Evolutionary conservation across 23 tunicate genomes (phyloP), one percentile per base, ranked within the genome.

Genomic region (Ciona savignyi): DNA sequence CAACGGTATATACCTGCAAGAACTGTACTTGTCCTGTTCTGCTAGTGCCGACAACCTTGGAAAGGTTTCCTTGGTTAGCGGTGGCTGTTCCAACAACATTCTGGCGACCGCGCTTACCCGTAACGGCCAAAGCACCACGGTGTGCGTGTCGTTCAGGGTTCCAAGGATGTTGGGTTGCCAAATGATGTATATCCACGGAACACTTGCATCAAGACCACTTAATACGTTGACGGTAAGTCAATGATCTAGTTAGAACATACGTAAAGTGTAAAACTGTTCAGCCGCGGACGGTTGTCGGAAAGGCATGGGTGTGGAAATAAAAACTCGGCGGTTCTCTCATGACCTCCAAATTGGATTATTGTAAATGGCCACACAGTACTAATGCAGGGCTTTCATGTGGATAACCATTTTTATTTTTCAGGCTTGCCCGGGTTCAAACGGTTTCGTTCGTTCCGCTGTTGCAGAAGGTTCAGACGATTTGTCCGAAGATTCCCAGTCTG

Each of bases 101-200:
- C 27, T 76, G 72, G 30, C 61, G 22, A 4, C 60, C 0, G 1
- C 28, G 23, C 19, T 76, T 3, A 27, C 56, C 4, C 60, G 31
- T 25, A 34, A 32, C 30, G 71, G 72, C 3, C 22, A 27, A 30
- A 25, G 49, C 22, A 29, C 25, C 28, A 23, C 77, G 30, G 84
- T 80, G 4, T 80, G 84, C 33, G 60, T 71, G 0, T 80, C 84
- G 26, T 80, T 80, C 76, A 72, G 56, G 35, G 84, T 80, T 27
- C 84, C 77, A 42, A 42, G 56, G 56, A 42, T 42, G 56, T 6
- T 42, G 56, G 56, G 56, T 42, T 42, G 56, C 15, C 9, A 42
- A 9, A 42, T 42, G 56, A 42, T 42, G 56, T 42, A 42, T 42
- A 42, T 42, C 15, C 56, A 42, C 56, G 56, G 56, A 15, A 6